Percentiles rank a stretch among this genome's conserved stretches.
Conservation (phyloP, 2,888 invertebrate genomes). For the Thymelicus acteon region DNA sequence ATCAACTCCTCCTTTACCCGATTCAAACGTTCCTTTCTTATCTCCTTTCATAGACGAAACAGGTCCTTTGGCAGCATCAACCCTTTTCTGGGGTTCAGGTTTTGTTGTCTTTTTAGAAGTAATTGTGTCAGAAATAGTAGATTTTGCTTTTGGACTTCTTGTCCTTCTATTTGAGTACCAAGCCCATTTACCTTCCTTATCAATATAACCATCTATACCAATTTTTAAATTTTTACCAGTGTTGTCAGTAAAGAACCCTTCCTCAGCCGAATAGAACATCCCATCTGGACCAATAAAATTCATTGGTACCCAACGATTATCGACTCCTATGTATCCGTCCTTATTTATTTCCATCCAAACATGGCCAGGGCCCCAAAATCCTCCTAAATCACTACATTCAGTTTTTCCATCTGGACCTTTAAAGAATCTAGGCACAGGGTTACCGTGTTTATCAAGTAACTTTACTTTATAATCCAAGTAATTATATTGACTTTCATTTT, state of each 20-base stretch:
- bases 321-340: conserved; percentile 76
- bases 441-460: conserved; percentile 70
- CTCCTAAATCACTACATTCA: conserved; percentile 76
- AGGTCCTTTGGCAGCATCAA: conserved; percentile 25
- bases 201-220: conserved; percentile 75
- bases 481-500: conserved; percentile 66
- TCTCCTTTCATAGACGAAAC: conserved; percentile 42
- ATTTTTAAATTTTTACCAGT: conserved; percentile 60
- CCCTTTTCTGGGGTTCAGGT: conserved; percentile 42
- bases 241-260: conserved; percentile 66
- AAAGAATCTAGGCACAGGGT: conserved; percentile 70
- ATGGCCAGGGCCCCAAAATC: conserved; percentile 69
- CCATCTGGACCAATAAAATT: conserved; percentile 77
- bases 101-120: conserved; percentile 44
- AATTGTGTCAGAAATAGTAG: conserved; percentile 48
- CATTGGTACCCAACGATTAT: conserved; percentile 75
- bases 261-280: conserved; percentile 70
- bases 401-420: conserved; percentile 75
- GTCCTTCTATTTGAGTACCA: conserved; percentile 60
- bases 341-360: conserved; percentile 75
- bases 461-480: conserved; percentile 78
- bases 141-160: conserved; percentile 51
- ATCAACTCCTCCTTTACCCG: conserved; percentile 40
- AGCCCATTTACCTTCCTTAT: conserved; percentile 73
- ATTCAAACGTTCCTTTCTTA: conserved; percentile 42